Evolutionary conservation across 1,140 invertebrate genomes (phyloP).

Genomic region (Drosophila rufa): DNA sequence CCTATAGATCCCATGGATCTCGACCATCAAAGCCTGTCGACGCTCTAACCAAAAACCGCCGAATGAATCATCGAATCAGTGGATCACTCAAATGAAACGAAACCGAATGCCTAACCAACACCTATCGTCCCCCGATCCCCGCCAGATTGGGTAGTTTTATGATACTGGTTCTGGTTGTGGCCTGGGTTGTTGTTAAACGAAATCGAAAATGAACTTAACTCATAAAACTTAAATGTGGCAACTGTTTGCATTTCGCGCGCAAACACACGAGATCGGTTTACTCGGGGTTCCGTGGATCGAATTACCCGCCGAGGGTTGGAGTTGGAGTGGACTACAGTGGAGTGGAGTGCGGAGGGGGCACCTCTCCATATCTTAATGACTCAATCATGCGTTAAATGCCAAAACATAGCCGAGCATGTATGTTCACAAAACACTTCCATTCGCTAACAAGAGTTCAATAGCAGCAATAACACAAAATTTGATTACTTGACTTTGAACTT

Average conservation of each 20-base stretch:
- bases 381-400: constrained; percentile 65
- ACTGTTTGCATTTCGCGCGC: constrained; percentile 62
- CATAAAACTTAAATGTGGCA: constrained; percentile 48
- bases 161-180: constrained; percentile 37
- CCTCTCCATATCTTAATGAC: constrained; percentile 34
- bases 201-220: constrained; percentile 42
- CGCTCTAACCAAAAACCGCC: constrained; percentile 4
- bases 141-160: constrained; percentile 22
- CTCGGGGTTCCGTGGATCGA: constrained; percentile 21
- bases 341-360: constrained; percentile 2
- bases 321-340: neutral
- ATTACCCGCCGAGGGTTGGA: constrained; percentile 23
- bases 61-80: constrained; percentile 46
- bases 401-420: constrained; percentile 31
- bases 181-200: constrained; percentile 36
- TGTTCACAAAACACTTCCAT: constrained; percentile 20
- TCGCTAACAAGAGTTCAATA: constrained; percentile 60
- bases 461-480: constrained; percentile 42
- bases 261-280: constrained; percentile 62
- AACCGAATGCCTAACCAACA: constrained; percentile 36
- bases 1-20: neutral
- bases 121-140: constrained; percentile 14
- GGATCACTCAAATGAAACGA: constrained; percentile 54
- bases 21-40: constrained; percentile 1
- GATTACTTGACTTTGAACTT: constrained; percentile 63